Evolutionary conservation across 1,140 invertebrate species (phyloP), one percentile per base, ranked within the genome.

Genomic region (Chironomus striatipennis): DNA sequence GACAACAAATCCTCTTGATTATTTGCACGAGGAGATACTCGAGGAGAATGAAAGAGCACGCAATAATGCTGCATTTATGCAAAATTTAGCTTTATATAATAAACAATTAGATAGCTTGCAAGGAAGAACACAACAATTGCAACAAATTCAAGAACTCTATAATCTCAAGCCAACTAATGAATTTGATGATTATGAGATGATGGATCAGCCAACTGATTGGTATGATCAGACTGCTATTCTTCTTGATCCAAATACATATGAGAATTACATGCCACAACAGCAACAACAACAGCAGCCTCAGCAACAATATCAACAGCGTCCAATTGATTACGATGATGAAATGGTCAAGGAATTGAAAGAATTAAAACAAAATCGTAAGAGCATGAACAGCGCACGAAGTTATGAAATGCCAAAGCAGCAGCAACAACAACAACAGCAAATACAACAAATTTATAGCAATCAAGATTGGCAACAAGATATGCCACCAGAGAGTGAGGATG

Each of bases 81-180:
- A 84, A 74, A 85, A 85, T 77, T 75, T 85, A 6, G 82, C 84
- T 57, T 77, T 83, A 74, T 79, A 83, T 3, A 82, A 85, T 77
- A 82, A 83, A 79, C 84, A 84, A 78, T 79, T 81, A 34, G 81
- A 83, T 65, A 77, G 79, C 9, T 20, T 77, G 47, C 42, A 77
- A 76, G 20, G 74, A 76, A 74, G 74, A 76, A 21, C 76, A 78
- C 75, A 78, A 79, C 74, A 75, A 74, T 34, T 74, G 43, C 12
- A 77, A 78, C 7, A 78, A 64, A 73, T 73, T 1, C 47, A 81
- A n/a, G 78, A 79, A 73, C 78, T 9, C 1, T 76, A 77, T 15
- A 73, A 76, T 64, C 73, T 73, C 20, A 76, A 42, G 20, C 34
- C n/a, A 43, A 73, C 24, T 12, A 73, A 42, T 34, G 75, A 75